Evolutionary conservation across 2,888 invertebrate genomes (phyloP).

Genomic region (Hemicrepidius hirtus): DNA sequence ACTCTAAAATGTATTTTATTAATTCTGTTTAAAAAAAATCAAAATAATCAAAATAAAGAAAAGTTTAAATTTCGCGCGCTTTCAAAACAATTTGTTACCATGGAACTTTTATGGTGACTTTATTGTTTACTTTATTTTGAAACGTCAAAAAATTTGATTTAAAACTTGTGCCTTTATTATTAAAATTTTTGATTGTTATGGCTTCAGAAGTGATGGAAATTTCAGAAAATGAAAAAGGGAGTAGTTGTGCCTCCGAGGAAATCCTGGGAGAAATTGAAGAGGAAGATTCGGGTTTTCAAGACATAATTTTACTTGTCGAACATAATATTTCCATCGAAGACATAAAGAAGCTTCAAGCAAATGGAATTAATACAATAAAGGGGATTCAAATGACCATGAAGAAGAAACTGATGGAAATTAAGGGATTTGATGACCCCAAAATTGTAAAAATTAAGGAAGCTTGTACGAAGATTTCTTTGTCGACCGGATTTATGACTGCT

Average conservation of each 20-base stretch:
- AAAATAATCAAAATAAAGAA: neutral
- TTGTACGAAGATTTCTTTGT: conserved; percentile 78
- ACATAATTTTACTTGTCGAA: conserved; percentile 80
- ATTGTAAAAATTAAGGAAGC: conserved; percentile 88
- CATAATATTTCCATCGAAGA: conserved; percentile 82
- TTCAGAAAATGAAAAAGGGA: conserved; percentile 33
- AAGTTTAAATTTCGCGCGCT: conserved; percentile 4
- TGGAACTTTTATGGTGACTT: conserved; percentile 1
- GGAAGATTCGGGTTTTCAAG: conserved; percentile 83
- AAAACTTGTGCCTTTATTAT: neutral
- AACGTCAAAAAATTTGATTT: conserved; percentile 5
- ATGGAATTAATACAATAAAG: conserved; percentile 87
- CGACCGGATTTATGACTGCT: conserved; percentile 83
- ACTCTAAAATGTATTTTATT: too few species aligned
- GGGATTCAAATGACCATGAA: conserved; percentile 87
- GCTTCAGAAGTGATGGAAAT: conserved; percentile 41
- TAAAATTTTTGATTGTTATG: conserved; percentile 21
- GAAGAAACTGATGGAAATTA: conserved; percentile 82
- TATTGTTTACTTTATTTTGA: neutral
- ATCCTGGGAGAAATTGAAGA: conserved; percentile 70
- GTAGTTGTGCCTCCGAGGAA: conserved; percentile 39
- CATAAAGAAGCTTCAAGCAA: conserved; percentile 84
- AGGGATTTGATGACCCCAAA: conserved; percentile 86
- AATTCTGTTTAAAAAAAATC: neutral
- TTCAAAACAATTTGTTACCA: neutral